A percentile compares a stretch with the other conserved stretches of the same genome.
Evolutionary conservation across 2,888 invertebrate genomes (phyloP).

Genomic region (Agrotis segetum): DNA sequence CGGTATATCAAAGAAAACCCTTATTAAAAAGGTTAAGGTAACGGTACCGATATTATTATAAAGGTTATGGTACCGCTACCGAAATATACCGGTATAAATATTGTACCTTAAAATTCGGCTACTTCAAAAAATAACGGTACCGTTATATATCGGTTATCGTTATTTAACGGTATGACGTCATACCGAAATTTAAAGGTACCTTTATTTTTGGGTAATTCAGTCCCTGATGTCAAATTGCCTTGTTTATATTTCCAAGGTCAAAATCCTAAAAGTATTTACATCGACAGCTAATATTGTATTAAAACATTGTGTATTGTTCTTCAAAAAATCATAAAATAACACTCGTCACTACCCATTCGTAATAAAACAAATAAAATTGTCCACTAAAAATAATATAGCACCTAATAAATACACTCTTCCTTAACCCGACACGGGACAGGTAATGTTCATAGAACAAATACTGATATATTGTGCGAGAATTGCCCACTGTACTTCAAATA

Average conservation of each 20-base stretch:
- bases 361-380: constrained; percentile 8
- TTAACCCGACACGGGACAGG: constrained; percentile 32
- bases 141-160: too few relatives aligned
- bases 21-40: too few relatives aligned
- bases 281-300: not conserved
- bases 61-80: too few relatives aligned
- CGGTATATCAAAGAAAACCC: too few relatives aligned
- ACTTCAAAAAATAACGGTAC: too few relatives aligned
- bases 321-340: not conserved
- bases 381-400: constrained; percentile 20
- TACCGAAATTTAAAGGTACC: too few relatives aligned
- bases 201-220: too few relatives aligned
- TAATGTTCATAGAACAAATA: constrained; percentile 41
- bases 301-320: not conserved
- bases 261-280: not conserved
- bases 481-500: constrained; percentile 29
- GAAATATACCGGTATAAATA: too few relatives aligned
- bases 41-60: too few relatives aligned
- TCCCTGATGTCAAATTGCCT: too few relatives aligned
- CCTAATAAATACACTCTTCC: constrained; percentile 15
- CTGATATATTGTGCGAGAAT: constrained; percentile 21
- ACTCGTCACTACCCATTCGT: not conserved
- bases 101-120: too few relatives aligned
- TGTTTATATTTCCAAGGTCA: not conserved
- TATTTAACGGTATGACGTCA: too few relatives aligned